Evolutionary conservation across 53 echinoderm and acorn worm species (phyloP).

Genomic region (Crossaster papposus): DNA sequence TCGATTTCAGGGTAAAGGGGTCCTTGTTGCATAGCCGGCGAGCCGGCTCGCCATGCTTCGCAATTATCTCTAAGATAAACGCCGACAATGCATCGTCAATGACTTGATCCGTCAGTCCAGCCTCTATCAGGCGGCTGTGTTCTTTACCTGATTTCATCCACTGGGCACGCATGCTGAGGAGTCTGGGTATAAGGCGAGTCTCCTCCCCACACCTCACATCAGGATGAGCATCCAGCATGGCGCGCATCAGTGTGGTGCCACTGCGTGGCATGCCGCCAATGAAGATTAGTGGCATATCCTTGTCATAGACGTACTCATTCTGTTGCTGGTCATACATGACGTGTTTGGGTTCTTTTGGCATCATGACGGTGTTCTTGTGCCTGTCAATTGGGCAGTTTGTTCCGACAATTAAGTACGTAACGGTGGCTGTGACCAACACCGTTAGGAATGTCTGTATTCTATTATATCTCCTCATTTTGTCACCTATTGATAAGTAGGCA

Average conservation of each 20-base stretch:
- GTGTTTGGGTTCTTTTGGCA: slow-evolving; percentile 74
- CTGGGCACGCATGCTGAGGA: slow-evolving; percentile 94
- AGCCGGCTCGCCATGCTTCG: slow-evolving; percentile 92
- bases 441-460: slow-evolving; percentile 79
- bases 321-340: slow-evolving; percentile 73
- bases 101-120: slow-evolving; percentile 87
- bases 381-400: slow-evolving; percentile 69
- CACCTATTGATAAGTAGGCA: not conserved
- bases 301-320: slow-evolving; percentile 83
- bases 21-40: slow-evolving; percentile 97
- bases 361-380: slow-evolving; percentile 67
- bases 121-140: slow-evolving; percentile 86
- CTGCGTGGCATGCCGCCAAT: slow-evolving; percentile 99
- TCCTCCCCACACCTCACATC: slow-evolving; percentile 98
- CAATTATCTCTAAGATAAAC: slow-evolving; percentile 96
- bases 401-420: slow-evolving; percentile 81
- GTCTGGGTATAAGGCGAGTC: slow-evolving; percentile 89
- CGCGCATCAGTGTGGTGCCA: slow-evolving; percentile 99
- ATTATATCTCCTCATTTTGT: slow-evolving; percentile 44
- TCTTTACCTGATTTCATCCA: slow-evolving; percentile 94
- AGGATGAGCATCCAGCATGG: slow-evolving; percentile 95
- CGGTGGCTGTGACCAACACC: slow-evolving; percentile 75
- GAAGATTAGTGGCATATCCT: slow-evolving; percentile 92
- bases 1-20: slow-evolving; percentile 95
- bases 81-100: slow-evolving; percentile 92